Evolutionary conservation across 92 coral and sea anemone genomes (phyloP), one percentile per base, ranked within the genome.

Genomic region (Micromussa lordhowensis): DNA sequence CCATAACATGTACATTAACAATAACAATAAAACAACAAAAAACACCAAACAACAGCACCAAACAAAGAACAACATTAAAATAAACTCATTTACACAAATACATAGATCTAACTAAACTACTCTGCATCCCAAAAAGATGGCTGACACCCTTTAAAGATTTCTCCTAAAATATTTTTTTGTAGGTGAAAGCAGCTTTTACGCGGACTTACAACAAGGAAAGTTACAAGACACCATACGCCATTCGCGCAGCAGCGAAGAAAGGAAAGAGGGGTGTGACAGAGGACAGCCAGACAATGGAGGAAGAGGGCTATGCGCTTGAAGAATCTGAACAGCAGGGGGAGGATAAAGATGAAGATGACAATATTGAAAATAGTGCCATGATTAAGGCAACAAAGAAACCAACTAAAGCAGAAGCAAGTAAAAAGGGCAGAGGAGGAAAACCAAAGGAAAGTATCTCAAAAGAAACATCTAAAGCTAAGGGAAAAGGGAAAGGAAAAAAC

Each of bases 101-200:
- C 38, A 2, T 36, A 40, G 48, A 15, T 54, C 59, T 8, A 14
- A 54, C 18, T 54, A 54, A 54, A 15, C 59, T 54, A 2, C 21
- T 54, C 19, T 28, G 68, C 6, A 5, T 63, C 2, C 29, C 68
- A 22, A 19, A 18, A 15, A 40, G 10, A 13, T 6, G 32, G 0
- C 48, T 80, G 28, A 34, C 11, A n/a, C 31, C 8, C 32, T 34
- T 57, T 15, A 64, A 80, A 19, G 30, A 2, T 18, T 48, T 61
- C 73, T n/a, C 13, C 31, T 15, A 4, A 29, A 15, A 32, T 69
- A 7, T 0, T 32, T 83, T 32, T 34, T 61, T 90, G 7, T 17
- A 97, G 99, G 96, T 94, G 4, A 97, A 97, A 87, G 63, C 97
- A 16, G 97, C 99, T 1, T 97, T 97, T 85, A 95, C 98, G 14